Base-by-base conservation (phyloP, 53 echinoderm and acorn worm genomes). In the Mesocentrotus franciscanus region DNA sequence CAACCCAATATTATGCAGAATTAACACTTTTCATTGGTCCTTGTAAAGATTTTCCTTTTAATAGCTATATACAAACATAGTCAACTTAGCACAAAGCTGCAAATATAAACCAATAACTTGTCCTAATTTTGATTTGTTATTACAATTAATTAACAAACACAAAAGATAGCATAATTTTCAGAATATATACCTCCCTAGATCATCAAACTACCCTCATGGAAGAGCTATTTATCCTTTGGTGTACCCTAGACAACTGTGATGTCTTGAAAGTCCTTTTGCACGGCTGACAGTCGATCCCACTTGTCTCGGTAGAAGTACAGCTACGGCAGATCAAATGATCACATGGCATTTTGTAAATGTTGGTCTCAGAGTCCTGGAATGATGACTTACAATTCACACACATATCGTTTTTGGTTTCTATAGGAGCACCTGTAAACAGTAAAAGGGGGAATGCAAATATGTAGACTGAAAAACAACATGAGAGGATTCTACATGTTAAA, bases 161-260 rank as follows among this genome's bases (percentile, higher is more conserved):
- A 5, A 49, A 49, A 49, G 49, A 49, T 5, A 49, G 49, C 49
- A 5, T 49, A 2, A 49, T 49, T 49, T 49, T 49, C 49, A 49
- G 49, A 6, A 49, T n/a, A n/a, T n/a, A n/a, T 49, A 49, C 49
- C 49, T 5, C 49, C 49, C 49, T 49, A 49, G 6, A 49, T 49
- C 49, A 49, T 49, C 16, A 56, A n/a, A 87, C 59, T 87, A 87
- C 58, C 3, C n/a, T 59, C n/a, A 87, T 58, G 16, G 87, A 56
- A 39, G 57, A 12, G 27, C 87, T 87, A 58, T 58, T n/a, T 2
- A 27, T 12, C 79, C 61, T 93, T 14, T 34, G 61, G 60, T 93
- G 93, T 18, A 93, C 93, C 61, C 93, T 29, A 17, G 93, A 93
- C 42, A 93, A 93, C 22, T 93, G 60, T 35, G 93, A 78, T 18